A percentile compares a stretch with the other conserved stretches of the same genome.
Evolutionary conservation across 2,888 invertebrate genomes (phyloP).

Genomic region (Unio pictorum): DNA sequence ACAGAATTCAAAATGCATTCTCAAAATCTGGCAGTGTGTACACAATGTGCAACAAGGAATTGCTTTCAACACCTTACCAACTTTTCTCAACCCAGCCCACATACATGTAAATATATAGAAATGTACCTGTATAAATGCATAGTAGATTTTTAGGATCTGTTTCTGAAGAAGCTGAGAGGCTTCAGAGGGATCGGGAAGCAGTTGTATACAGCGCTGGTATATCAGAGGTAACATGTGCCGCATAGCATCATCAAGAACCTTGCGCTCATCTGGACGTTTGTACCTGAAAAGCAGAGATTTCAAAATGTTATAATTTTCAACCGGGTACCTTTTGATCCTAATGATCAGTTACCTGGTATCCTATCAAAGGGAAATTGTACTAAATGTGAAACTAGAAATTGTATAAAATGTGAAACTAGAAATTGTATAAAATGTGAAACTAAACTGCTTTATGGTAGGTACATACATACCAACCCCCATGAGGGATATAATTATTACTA

Average conservation of each 20-base stretch:
- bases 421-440: neutral
- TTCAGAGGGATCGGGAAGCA: conserved; percentile 88
- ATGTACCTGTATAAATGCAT: conserved; percentile 85
- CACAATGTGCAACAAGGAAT: too few relatives aligned
- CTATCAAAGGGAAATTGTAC: neutral
- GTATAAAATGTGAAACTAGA: too few relatives aligned
- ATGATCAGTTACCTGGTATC: neutral
- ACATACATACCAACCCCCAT: too few relatives aligned
- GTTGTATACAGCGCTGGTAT: conserved; percentile 78
- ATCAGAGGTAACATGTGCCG: conserved; percentile 91
- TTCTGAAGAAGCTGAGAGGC: conserved; percentile 93
- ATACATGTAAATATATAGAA: too few relatives aligned
- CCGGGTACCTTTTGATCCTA: neutral
- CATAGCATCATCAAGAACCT: conserved; percentile 95
- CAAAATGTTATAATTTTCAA: neutral
- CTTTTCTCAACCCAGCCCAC: too few relatives aligned
- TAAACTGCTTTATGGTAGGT: too few relatives aligned
- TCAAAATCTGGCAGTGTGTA: too few relatives aligned
- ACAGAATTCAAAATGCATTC: neutral
- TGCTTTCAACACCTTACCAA: too few relatives aligned
- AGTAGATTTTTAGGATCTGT: conserved; percentile 93
- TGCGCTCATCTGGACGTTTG: conserved; percentile 89
- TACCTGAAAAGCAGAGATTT: conserved; percentile 79
- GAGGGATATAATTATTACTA: too few relatives aligned
- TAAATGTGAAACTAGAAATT: neutral